phyloP scores from a whole-genome alignment of 2,888 invertebrate species.

The Pilophorus perplexus region DNA sequence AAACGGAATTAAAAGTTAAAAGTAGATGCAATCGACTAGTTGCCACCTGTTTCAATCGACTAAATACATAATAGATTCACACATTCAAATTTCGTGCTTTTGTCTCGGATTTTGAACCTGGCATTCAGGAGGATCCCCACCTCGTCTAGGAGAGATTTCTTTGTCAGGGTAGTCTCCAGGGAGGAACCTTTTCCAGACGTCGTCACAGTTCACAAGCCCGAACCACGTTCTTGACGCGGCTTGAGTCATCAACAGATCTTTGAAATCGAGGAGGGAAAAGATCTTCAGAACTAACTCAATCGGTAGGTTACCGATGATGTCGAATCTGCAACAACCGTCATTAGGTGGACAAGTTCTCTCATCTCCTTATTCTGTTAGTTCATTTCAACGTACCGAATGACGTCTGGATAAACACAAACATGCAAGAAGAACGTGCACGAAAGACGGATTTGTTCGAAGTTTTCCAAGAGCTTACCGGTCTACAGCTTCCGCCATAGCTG shows the following conservation, averaged over 20 bases:
- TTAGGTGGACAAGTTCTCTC: too few species aligned
- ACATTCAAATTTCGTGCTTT: neutral
- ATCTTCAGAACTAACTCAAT: slow-evolving; percentile 2
- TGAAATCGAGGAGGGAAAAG: neutral
- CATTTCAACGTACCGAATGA: too few species aligned
- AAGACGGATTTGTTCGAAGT: too few species aligned
- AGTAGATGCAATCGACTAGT: neutral
- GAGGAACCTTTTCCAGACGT: slow-evolving; percentile 11
- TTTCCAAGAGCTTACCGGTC: too few species aligned
- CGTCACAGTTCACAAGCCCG: neutral
- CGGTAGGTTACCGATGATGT: slow-evolving; percentile 11
- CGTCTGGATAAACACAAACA: too few species aligned
- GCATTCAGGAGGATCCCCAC: neutral
- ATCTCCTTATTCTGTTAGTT: too few species aligned
- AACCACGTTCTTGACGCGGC: slow-evolving; percentile 20
- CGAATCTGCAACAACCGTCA: slow-evolving; percentile 1
- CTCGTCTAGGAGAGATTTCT: slow-evolving; percentile 6
- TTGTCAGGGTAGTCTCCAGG: slow-evolving; percentile 8
- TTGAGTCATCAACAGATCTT: slow-evolving; percentile 19
- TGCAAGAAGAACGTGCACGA: too few species aligned
- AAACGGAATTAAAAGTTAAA: neutral
- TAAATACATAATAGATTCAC: too few species aligned
- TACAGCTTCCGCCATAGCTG: too few species aligned
- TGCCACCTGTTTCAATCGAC: too few species aligned
- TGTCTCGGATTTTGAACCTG: neutral